Conservation (phyloP, 64 coral and sea anemone genomes). For the Exaiptasia diaphana region DNA sequence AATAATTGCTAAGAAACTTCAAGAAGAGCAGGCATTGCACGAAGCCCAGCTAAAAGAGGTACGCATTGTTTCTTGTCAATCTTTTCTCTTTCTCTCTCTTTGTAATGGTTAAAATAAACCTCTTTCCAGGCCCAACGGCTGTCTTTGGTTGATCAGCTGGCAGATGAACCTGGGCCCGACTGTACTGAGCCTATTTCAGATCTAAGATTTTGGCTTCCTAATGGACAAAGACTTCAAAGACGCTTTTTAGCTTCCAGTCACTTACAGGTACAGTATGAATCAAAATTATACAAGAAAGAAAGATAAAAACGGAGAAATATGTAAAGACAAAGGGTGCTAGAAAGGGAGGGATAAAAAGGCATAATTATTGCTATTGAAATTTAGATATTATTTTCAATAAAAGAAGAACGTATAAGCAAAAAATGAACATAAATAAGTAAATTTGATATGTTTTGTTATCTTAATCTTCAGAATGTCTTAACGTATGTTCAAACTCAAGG, state of each 20-base stretch:
- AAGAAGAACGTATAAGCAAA: too few species aligned
- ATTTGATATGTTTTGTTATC: not conserved
- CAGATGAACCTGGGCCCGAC: constrained; percentile 86
- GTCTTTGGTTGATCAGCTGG: constrained; percentile 88
- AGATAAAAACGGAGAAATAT: too few species aligned
- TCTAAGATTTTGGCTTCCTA: constrained; percentile 85
- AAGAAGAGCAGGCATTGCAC: constrained; percentile 68
- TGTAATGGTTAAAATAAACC: too few species aligned
- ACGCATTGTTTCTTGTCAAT: too few species aligned
- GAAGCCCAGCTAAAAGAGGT: constrained; percentile 93
- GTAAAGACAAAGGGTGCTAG: too few species aligned
- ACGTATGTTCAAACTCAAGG: constrained; percentile 94
- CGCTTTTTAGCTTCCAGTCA: constrained; percentile 85
- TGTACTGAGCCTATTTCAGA: constrained; percentile 85
- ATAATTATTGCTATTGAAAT: too few species aligned
- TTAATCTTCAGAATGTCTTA: constrained; percentile 59
- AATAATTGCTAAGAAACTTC: constrained; percentile 56
- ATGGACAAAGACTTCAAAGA: constrained; percentile 73
- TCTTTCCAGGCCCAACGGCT: constrained; percentile 78
- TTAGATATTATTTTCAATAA: not conserved
- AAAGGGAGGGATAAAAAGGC: too few species aligned
- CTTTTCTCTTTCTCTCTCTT: too few species aligned
- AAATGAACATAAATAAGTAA: not conserved
- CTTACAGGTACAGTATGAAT: constrained; percentile 72
- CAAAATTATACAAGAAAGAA: too few species aligned